phyloP scores from a whole-genome alignment of 2,888 invertebrate genomes.

The Zeuzera pyrina region DNA sequence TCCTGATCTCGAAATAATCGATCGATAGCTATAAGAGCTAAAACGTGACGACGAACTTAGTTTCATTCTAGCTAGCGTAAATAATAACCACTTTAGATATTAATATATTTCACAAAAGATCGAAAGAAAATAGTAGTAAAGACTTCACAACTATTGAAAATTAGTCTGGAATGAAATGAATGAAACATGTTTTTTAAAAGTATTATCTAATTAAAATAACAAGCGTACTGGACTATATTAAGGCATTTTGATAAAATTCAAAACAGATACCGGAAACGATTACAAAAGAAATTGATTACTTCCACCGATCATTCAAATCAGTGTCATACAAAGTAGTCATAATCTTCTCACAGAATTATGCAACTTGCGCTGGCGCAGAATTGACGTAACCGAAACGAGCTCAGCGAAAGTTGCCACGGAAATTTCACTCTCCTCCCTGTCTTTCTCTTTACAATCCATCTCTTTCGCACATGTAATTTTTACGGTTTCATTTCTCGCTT shows the following conservation, averaged over 20 bases:
- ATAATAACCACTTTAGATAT: too few relatives aligned
- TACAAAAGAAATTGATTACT: slow-evolving; percentile 47
- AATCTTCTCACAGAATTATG: slow-evolving; percentile 47
- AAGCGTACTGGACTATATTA: too few relatives aligned
- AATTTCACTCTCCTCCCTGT: slow-evolving; percentile 63
- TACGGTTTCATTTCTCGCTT: slow-evolving; percentile 25
- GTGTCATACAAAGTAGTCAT: slow-evolving; percentile 58
- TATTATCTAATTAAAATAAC: slow-evolving; percentile 13
- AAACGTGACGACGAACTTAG: too few relatives aligned
- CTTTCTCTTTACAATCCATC: slow-evolving; percentile 46
- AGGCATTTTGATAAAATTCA: slow-evolving; percentile 11
- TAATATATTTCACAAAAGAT: too few relatives aligned
- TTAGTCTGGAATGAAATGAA: too few relatives aligned
- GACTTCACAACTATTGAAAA: too few relatives aligned
- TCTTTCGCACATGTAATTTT: slow-evolving; percentile 27
- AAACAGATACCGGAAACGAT: slow-evolving; percentile 38
- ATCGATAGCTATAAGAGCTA: too few relatives aligned
- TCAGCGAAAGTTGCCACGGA: slow-evolving; percentile 65
- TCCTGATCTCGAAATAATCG: too few relatives aligned
- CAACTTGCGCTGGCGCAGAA: slow-evolving; percentile 38
- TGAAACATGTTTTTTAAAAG: too few relatives aligned
- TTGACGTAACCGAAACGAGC: slow-evolving; percentile 66
- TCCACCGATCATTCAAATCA: slow-evolving; percentile 59
- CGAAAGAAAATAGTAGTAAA: too few relatives aligned
- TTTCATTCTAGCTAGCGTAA: too few relatives aligned